Evolutionary conservation across 2,113 vertebrate genomes (phyloP).

Genomic region (Ophiodon elongatus): DNA sequence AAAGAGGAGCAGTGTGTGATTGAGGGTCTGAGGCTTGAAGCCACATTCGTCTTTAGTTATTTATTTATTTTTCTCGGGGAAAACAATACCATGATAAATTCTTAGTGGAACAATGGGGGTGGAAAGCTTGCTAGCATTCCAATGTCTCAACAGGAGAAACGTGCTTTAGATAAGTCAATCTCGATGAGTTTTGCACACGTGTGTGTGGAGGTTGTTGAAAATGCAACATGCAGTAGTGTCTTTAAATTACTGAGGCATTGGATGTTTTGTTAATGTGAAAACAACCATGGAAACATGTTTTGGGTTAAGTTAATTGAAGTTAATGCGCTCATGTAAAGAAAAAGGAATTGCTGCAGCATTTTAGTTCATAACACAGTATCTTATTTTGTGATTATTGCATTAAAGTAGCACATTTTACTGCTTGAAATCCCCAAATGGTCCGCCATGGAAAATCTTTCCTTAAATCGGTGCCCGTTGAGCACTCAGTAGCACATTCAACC

Average conservation of each 20-base stretch:
- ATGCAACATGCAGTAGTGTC: background rate
- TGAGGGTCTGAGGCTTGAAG: constrained; percentile 70
- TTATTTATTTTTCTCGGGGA: constrained; percentile 51
- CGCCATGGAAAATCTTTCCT: constrained; percentile 39
- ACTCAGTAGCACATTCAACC: constrained; percentile 35
- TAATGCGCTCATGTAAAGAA: background rate
- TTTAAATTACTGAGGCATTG: background rate
- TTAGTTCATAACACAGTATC: no score
- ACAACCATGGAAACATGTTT: background rate
- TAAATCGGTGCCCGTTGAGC: constrained; percentile 31
- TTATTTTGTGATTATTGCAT: background rate
- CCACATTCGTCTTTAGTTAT: constrained; percentile 63
- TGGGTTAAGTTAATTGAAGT: background rate
- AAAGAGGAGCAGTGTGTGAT: constrained; percentile 62
- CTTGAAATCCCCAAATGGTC: constrained; percentile 29
- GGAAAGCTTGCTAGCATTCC: background rate
- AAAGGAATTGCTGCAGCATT: background rate
- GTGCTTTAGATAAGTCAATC: background rate
- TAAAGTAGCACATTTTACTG: constrained; percentile 20
- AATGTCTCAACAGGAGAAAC: constrained; percentile 17
- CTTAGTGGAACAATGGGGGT: background rate
- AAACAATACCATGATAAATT: constrained; percentile 51
- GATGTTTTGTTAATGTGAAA: background rate
- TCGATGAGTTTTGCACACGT: background rate
- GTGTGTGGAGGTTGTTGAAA: background rate